Evolutionary conservation across 2,888 invertebrate genomes (phyloP).

Genomic region (Tricholauxania praeusta): DNA sequence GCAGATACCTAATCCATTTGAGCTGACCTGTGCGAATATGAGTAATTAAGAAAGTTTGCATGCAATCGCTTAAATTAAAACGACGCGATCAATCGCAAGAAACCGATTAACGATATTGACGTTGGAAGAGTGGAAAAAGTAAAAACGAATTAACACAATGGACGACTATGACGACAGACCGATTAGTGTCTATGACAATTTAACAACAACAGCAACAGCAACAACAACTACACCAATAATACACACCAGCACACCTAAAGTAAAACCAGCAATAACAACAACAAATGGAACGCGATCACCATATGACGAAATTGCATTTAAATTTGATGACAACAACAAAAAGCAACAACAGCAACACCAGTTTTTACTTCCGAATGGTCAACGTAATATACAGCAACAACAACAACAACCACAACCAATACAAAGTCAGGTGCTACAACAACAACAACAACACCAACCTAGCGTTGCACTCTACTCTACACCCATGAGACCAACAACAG

Average conservation of each 20-base stretch:
- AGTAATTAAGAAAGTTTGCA: too few species aligned
- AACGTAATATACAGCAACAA: slow-evolving; percentile 42
- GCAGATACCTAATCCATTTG: too few species aligned
- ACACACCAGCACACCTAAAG: slow-evolving; percentile 51
- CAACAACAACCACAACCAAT: slow-evolving; percentile 25
- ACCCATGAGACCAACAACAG: slow-evolving; percentile 29
- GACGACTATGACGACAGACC: slow-evolving; percentile 60
- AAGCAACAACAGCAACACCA: slow-evolving; percentile 37
- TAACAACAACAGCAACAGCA: slow-evolving; percentile 46
- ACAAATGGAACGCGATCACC: slow-evolving; percentile 35
- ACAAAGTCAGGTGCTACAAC: slow-evolving; percentile 38
- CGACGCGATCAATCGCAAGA: background rate
- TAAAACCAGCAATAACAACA: slow-evolving; percentile 44
- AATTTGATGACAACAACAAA: slow-evolving; percentile 35
- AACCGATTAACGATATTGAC: background rate
- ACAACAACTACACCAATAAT: slow-evolving; percentile 38
- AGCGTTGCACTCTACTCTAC: slow-evolving; percentile 25
- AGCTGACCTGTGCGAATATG: too few species aligned
- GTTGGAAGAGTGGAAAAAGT: background rate
- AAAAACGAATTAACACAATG: slow-evolving; percentile 48
- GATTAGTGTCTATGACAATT: slow-evolving; percentile 66
- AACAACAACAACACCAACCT: slow-evolving; percentile 22
- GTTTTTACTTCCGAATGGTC: slow-evolving; percentile 42
- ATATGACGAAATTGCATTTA: slow-evolving; percentile 30
- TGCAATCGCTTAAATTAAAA: too few species aligned